Conservation (phyloP, 1,140 invertebrate genomes). For the Phthorimaea operculella region DNA sequence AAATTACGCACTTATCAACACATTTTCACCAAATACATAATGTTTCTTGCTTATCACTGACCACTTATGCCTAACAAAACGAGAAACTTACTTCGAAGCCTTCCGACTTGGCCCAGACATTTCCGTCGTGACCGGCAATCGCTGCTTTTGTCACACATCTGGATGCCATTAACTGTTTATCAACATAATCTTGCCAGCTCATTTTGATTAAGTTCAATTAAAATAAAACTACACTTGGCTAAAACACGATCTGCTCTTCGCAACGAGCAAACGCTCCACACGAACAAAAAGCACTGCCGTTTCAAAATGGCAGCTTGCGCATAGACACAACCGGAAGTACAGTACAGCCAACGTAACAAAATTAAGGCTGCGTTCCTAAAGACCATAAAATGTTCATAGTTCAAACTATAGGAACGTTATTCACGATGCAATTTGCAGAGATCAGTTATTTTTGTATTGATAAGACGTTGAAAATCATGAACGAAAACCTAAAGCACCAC, state of each 20-base stretch:
- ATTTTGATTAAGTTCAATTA: conserved; percentile 71
- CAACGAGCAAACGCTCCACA: conserved; percentile 66
- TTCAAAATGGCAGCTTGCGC: conserved; percentile 63
- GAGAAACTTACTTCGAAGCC: conserved; percentile 87
- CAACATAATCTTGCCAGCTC: conserved; percentile 99
- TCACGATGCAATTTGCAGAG: too few species aligned
- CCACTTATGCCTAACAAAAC: conserved; percentile 29
- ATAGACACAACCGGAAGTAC: conserved; percentile 57
- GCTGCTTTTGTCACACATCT: conserved; percentile 93
- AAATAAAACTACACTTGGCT: conserved; percentile 66
- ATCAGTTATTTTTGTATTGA: too few species aligned
- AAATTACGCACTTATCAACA: conserved; percentile 15
- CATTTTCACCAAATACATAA: conserved; percentile 17
- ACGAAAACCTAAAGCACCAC: too few species aligned
- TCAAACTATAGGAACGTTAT: too few species aligned
- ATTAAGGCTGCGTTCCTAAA: conserved; percentile 1
- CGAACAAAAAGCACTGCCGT: conserved; percentile 67
- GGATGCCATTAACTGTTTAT: conserved; percentile 94
- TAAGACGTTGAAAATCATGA: too few species aligned
- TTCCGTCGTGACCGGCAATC: conserved; percentile 94
- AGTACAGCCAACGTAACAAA: conserved; percentile 21
- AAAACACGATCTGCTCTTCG: conserved; percentile 57
- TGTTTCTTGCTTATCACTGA: conserved; percentile 30
- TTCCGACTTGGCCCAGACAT: conserved; percentile 94
- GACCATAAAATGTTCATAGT: too few species aligned